Evolutionary conservation across 2,113 vertebrate species (phyloP).

Genomic region (Heterochromis multidens): DNA sequence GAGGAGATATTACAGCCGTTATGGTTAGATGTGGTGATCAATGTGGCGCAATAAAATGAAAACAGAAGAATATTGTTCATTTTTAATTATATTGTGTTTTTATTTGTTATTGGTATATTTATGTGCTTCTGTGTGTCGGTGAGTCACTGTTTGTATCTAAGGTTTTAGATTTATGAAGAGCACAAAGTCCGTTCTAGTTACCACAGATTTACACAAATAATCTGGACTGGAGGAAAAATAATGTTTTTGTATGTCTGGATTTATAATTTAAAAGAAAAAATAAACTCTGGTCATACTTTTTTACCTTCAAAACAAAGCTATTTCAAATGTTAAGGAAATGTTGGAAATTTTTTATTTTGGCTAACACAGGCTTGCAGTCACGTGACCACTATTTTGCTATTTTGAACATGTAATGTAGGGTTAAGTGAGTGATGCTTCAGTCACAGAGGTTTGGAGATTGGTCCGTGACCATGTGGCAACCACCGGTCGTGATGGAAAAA

Average conservation of each 20-base stretch:
- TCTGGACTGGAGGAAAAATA: neutral
- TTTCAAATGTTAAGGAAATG: neutral
- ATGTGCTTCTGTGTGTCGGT: neutral
- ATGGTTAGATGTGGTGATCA: neutral
- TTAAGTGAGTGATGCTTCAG: neutral
- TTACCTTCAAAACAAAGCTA: neutral
- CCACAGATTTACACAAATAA: neutral
- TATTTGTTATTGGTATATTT: neutral
- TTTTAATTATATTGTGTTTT: neutral
- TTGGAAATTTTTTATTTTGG: neutral
- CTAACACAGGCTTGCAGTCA: neutral
- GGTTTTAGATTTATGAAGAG: neutral
- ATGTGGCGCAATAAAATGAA: conserved; percentile 39
- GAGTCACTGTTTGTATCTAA: neutral
- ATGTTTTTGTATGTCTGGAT: neutral
- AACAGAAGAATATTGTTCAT: neutral
- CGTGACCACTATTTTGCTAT: neutral
- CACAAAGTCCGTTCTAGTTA: neutral
- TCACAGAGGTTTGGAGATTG: neutral
- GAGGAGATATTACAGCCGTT: neutral
- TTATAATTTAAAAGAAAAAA: neutral
- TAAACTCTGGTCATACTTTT: neutral
- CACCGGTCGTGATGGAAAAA: neutral
- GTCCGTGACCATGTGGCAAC: too few species aligned
- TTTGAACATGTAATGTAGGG: neutral